Evolutionary conservation across 2,888 invertebrate species (phyloP), one percentile per base, ranked within the genome.

Genomic region (Saturnia pavonia): DNA sequence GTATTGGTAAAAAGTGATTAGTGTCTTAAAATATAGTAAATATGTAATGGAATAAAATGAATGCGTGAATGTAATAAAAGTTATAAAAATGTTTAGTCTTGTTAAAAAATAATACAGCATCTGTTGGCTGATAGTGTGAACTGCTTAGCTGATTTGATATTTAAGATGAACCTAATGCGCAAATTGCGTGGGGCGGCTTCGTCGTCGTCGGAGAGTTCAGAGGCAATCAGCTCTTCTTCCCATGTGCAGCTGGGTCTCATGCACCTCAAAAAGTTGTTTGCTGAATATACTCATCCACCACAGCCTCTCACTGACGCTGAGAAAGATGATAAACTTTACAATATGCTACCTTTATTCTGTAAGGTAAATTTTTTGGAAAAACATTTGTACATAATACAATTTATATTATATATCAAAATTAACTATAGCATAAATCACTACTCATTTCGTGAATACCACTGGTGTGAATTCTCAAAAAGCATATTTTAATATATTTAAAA

Each of bases 311-410:
- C 96, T 63, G 97, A 98, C 75, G 94, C 95, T 71, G 98, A 98
- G 88, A 96, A 97, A 83, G 99, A 99, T 92, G 97, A 97, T 85
- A 98, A 98, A 90, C 95, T 99, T 19, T 99, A 99, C 91, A 98
- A 98, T 89, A 99, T 99, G 98, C 94, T 99, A 86, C 99, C 99
- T 71, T 94, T 99, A 57, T 99, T 99, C 94, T 99, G 99, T 94
- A 99, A 99, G 96, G 99, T 98, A 94, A 79, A 72, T 73, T 34
- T 40, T 42, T 25, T 22, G 25, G 6, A 63, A 63, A 3, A 45
- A 22, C 9, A 42, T 42, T n/a, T n/a, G n/a, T n/a, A n/a, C n/a
- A n/a, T 68, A 68, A 19, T 51, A 34, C 14, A 25, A 43, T 67
- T 27, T 48, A 27, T 27, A 48, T 0, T 22, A 67, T 3, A 43